Base-by-base conservation (phyloP, 2,113 vertebrate species). In the Clarias batrachus region DNA sequence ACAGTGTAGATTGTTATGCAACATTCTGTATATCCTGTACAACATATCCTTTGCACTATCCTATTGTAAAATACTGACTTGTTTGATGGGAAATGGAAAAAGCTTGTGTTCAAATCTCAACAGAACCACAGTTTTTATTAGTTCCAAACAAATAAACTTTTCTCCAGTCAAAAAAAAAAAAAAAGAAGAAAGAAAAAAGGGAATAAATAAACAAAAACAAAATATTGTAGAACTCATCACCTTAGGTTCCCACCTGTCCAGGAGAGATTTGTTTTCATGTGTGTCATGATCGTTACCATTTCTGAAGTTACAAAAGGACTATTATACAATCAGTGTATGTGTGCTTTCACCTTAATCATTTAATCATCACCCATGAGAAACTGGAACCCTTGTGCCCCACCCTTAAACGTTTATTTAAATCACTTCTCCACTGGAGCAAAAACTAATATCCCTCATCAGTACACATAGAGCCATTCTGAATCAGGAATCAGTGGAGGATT, bases 301-400 rank as follows among this genome's bases (percentile, higher is more conserved):
- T 94, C 11, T 81, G 91, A 92, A 92, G 91, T 91, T 91, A 94
- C 93, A 93, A 93, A 92, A 92, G 92, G 93, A 93, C 91, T 93
- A 91, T 94, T 94, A 94, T 95, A 95, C 94, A 95, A 95, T 94
- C 93, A 95, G 94, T 97, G 96, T 95, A 96, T 92, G 94, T 95
- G 95, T 95, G 94, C 96, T 92, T 91, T 84, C 93, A 94, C 90
- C 92, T 89, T 92, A 93, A 92, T 91, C 93, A 90, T 80, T 48
- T 92, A 91, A 92, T 90, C 91, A 92, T 92, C 85, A 88, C 81
- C 92, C 92, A 92, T 91, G 93, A 95, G 90, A 94, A 94, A 94
- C 89, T 90, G 93, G 89, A 93, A 93, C 89, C 90, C 88, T 84
- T 85, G 71, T 77, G 48, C 27, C 84, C 84, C 86, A 65, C 89